Base-by-base conservation (phyloP, 2,888 invertebrate genomes). In the Leptinotarsa rubiginosa region DNA sequence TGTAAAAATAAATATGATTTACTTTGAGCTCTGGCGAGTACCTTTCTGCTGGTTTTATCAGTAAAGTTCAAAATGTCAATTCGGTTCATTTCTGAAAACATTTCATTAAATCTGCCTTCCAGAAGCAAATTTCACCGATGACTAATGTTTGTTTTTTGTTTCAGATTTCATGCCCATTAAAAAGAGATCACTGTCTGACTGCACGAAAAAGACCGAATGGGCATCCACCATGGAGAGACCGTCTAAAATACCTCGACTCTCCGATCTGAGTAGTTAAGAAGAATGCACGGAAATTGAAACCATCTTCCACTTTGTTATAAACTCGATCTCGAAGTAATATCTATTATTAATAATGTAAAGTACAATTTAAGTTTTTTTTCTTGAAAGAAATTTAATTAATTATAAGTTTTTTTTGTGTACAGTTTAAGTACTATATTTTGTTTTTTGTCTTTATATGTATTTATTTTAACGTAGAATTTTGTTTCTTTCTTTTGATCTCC, bases 151-250 rank as follows among this genome's bases (percentile, higher is more conserved):
- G 84, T 86, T 81, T 83, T 80, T 85, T 86, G 82, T 89, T 92
- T 50, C 92, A 93, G 93, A 92, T 89, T 93, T 89, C 88, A 89
- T 93, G 91, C 91, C 91, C 86, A 90, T 91, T 74, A 91, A 92
- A 86, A 92, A 92, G 86, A 89, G 85, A 86, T 90, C 79, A 88
- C 86, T 84, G 83, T 85, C 79, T 89, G 88, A 79, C 89, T 85
- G 81, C 84, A 81, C 76, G 81, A 85, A 81, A 83, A 86, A 79
- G 68, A 78, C 73, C 54, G 77, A 79, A 65, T 77, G 75, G 70
- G 62, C 73, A n/a, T 64, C 76, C 1, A 18, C 74, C 22, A 72
- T 91, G 87, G 87, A 88, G 76, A 86, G 87, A 78, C 87, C 88
- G 79, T 86, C 87, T 82, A 89, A 89, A 83, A 85, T 88, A 67